phyloP scores from a whole-genome alignment of 2,888 invertebrate genomes.

The Platycheirus albimanus region DNA sequence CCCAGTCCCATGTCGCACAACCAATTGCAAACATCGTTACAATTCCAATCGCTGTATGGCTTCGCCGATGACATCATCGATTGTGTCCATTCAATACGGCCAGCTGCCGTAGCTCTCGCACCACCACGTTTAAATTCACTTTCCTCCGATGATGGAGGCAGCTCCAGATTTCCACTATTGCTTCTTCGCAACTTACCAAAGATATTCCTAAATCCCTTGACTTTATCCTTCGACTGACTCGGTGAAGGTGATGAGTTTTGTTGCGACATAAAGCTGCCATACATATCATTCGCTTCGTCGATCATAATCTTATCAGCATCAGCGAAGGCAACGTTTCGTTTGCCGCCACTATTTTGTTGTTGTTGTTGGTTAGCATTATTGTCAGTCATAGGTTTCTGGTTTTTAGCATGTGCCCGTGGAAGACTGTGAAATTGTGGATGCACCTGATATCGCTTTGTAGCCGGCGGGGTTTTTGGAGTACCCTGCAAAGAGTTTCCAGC shows the following conservation, averaged over 20 bases:
- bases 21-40: constrained; percentile 92
- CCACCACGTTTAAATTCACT: constrained; percentile 89
- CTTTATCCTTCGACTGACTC: constrained; percentile 82
- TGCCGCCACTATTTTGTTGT: constrained; percentile 42
- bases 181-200: constrained; percentile 88
- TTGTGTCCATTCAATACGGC: constrained; percentile 86
- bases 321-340: constrained; percentile 82
- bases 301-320: constrained; percentile 85
- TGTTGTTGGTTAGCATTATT: constrained; percentile 78
- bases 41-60: constrained; percentile 91
- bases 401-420: constrained; percentile 87
- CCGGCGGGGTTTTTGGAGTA: constrained; percentile 87
- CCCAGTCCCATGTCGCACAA: constrained; percentile 87
- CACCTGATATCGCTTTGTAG: constrained; percentile 88
- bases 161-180: constrained; percentile 87
- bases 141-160: constrained; percentile 82
- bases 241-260: constrained; percentile 83
- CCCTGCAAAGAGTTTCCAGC: constrained; percentile 57
- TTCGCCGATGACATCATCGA: constrained; percentile 82
- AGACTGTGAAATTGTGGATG: constrained; percentile 92
- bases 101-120: constrained; percentile 88
- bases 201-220: constrained; percentile 86
- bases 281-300: constrained; percentile 81
- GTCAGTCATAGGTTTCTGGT: constrained; percentile 74
- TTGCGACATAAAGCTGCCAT: constrained; percentile 82